Evolutionary conservation across 2,113 vertebrate species (phyloP).

Genomic region (Spermophilus dauricus): DNA sequence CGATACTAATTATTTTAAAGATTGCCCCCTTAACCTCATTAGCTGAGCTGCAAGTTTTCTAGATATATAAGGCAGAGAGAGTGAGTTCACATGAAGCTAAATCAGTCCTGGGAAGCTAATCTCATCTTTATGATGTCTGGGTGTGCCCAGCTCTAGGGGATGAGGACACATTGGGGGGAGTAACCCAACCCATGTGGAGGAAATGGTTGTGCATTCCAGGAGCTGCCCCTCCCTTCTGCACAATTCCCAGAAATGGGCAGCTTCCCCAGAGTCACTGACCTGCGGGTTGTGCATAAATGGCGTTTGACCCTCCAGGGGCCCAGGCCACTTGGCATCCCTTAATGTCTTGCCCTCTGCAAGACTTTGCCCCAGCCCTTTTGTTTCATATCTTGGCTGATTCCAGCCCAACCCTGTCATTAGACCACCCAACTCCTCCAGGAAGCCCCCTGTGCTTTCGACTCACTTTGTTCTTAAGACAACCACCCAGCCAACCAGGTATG

Average conservation of each 20-base stretch:
- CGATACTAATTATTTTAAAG: slow-evolving; percentile 12
- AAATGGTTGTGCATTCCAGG: slow-evolving; percentile 79
- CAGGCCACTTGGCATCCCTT: neutral
- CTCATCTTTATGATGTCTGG: slow-evolving; percentile 65
- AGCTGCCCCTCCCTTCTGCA: slow-evolving; percentile 81
- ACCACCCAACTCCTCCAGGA: neutral
- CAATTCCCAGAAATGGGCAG: slow-evolving; percentile 85
- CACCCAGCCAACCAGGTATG: neutral
- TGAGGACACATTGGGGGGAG: slow-evolving; percentile 14
- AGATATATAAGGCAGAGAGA: neutral
- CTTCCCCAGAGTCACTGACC: slow-evolving; percentile 60
- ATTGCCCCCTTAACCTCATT: neutral
- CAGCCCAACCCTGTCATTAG: neutral
- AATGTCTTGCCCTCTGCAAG: neutral
- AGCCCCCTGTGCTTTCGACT: neutral
- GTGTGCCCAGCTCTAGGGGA: slow-evolving; percentile 65
- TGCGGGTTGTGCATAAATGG: neutral
- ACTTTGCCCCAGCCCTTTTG: neutral
- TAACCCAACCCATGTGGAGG: slow-evolving; percentile 65
- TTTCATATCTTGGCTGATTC: neutral
- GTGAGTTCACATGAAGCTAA: neutral
- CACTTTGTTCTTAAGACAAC: neutral
- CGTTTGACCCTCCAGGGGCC: neutral
- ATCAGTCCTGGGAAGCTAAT: slow-evolving; percentile 44
- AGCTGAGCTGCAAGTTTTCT: neutral